A percentile compares a stretch with the other conserved stretches of the same genome.
These are phyloP conservation scores for Chionis minor DNA, from an alignment of 2,113 vertebrate genomes.

Conservation along the genomic window DNA sequence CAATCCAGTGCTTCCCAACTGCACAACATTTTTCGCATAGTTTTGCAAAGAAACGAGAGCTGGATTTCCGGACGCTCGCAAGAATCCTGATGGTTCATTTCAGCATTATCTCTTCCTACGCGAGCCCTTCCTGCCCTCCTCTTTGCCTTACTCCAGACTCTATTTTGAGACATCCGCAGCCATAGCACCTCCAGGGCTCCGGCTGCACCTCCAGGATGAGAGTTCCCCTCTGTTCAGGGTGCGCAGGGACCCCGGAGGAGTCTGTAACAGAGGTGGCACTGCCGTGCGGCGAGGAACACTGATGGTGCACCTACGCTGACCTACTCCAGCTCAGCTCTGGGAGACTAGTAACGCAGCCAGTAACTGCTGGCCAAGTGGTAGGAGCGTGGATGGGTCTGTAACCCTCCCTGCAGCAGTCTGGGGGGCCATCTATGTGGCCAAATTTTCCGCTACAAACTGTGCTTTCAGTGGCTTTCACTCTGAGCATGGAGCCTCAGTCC, in stretches of 20 bases:
- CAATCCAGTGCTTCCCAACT: neutral
- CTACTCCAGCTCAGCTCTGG: neutral
- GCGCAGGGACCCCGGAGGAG: rapidly evolving
- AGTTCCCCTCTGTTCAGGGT: rapidly evolving
- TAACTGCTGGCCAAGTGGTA: neutral
- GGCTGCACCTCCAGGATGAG: neutral
- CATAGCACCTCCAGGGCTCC: neutral
- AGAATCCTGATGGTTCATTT: neutral
- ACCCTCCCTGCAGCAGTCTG: neutral
- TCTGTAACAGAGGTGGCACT: rapidly evolving
- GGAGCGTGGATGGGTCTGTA: neutral
- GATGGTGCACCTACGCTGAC: neutral
- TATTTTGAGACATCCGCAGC: neutral
- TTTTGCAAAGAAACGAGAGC: neutral
- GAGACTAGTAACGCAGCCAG: neutral
- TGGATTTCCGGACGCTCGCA: neutral
- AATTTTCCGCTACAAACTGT: neutral
- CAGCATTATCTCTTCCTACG: neutral
- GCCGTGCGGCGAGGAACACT: neutral
- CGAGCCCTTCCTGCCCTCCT: neutral
- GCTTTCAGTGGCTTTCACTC: neutral
- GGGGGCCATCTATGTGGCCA: neutral
- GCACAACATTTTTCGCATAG: neutral
- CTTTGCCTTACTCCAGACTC: neutral
- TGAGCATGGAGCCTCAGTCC: neutral